Percentiles rank a stretch among this genome's conserved stretches.
Conservation (phyloP, 2,113 vertebrate genomes). For the Labeo rohita region DNA sequence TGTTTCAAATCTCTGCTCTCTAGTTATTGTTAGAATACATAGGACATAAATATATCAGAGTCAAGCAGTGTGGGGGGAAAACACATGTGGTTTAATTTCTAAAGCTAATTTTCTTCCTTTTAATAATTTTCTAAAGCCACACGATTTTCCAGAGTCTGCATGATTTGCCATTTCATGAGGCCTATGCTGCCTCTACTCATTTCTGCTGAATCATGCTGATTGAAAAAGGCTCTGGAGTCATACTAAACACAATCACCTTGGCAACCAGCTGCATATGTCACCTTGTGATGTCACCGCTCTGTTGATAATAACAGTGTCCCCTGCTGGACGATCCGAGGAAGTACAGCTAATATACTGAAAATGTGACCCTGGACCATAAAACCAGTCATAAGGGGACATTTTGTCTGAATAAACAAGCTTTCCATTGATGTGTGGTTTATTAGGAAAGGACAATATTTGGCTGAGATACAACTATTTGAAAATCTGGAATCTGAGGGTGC, state of each 20-base stretch:
- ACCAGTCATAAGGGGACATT: no score
- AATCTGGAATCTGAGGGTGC: no score
- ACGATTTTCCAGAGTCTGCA: background rate
- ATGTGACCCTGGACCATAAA: no score
- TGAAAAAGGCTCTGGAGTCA: slow-evolving; percentile 59
- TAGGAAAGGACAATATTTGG: no score
- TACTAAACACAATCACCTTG: slow-evolving; percentile 66
- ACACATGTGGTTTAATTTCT: background rate
- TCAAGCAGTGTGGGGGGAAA: background rate
- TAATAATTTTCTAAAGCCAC: no score
- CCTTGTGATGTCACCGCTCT: slow-evolving; percentile 57
- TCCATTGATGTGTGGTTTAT: no score
- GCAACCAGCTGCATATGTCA: slow-evolving; percentile 70
- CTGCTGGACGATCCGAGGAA: slow-evolving; percentile 52
- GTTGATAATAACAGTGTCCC: slow-evolving; percentile 29
- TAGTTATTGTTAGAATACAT: background rate
- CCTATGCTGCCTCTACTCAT: slow-evolving; percentile 24
- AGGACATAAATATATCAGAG: background rate
- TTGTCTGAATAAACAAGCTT: no score
- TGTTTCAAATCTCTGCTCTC: background rate
- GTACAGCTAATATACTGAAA: slow-evolving; percentile 18
- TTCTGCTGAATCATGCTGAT: slow-evolving; percentile 73
- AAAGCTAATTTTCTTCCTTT: background rate
- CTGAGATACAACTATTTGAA: no score
- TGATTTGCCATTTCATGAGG: background rate